A percentile compares a stretch with the other conserved stretches of the same genome.
Evolutionary conservation across 2,797 vertebrate species (phyloP).

Genomic region (Myotis pilosus): DNA sequence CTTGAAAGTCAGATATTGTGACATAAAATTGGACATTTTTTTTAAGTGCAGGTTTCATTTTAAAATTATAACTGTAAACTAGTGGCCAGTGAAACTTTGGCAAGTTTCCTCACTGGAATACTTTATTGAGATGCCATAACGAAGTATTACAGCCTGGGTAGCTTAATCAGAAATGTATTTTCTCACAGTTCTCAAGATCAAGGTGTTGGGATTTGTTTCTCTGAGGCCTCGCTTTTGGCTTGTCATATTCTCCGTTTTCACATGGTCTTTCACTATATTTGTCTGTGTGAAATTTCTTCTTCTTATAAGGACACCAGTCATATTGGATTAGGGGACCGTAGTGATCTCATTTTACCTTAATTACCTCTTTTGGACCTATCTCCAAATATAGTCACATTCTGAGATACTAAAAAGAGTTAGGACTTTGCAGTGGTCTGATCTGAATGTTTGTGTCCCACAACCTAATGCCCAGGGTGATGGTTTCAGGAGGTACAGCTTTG

Average conservation of each 20-base stretch:
- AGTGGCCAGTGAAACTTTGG: not conserved
- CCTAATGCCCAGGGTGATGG: not conserved
- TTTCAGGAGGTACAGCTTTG: not conserved
- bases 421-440: not conserved
- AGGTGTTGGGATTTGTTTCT: not conserved
- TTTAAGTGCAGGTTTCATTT: slow-evolving; percentile 26
- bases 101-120: not conserved
- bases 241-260: not conserved
- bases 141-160: not conserved
- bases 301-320: not conserved
- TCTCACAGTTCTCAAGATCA: not conserved
- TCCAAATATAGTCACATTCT: not conserved
- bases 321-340: not conserved
- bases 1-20: slow-evolving; percentile 25
- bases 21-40: slow-evolving; percentile 4
- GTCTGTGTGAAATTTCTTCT: not conserved
- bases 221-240: not conserved
- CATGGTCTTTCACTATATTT: not conserved
- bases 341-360: not conserved
- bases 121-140: not conserved
- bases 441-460: not conserved
- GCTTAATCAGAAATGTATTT: not conserved
- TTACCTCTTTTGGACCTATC: not conserved
- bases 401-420: not conserved
- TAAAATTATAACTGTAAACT: not conserved